Conservation (phyloP, 1,140 invertebrate genomes). For the Laupala kohalensis region DNA sequence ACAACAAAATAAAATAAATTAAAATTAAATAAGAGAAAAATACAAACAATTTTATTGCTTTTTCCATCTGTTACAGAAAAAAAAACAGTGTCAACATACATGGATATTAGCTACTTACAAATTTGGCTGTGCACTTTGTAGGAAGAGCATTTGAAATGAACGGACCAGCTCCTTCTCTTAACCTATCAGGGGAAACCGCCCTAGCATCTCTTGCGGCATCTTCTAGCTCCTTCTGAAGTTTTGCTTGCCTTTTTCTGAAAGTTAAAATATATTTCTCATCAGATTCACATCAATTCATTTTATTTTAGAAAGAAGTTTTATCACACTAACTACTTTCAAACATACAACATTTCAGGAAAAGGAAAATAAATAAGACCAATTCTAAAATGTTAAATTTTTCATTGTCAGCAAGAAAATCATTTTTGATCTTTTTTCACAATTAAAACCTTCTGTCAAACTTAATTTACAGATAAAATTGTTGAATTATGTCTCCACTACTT, state of each 20-base stretch:
- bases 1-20: not conserved
- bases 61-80: not conserved
- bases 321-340: no score
- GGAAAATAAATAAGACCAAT: no score
- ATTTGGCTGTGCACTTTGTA: conserved; percentile 53
- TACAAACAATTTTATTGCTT: not conserved
- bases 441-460: no score
- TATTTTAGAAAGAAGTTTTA: no score
- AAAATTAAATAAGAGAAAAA: not conserved
- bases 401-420: no score
- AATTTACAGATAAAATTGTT: no score
- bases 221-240: conserved; percentile 78
- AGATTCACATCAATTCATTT: no score
- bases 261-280: conserved; percentile 1
- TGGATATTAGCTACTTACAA: conserved; percentile 47
- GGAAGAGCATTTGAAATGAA: conserved; percentile 47
- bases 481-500: no score
- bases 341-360: no score
- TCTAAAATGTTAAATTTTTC: no score
- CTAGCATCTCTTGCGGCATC: conserved; percentile 68
- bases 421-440: no score
- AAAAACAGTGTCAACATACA: not conserved
- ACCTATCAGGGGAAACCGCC: conserved; percentile 35
- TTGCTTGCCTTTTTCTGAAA: conserved; percentile 74
- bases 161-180: conserved; percentile 29